phyloP scores from a whole-genome alignment of 1,140 invertebrate genomes.

The Brachionus paranguensis region DNA sequence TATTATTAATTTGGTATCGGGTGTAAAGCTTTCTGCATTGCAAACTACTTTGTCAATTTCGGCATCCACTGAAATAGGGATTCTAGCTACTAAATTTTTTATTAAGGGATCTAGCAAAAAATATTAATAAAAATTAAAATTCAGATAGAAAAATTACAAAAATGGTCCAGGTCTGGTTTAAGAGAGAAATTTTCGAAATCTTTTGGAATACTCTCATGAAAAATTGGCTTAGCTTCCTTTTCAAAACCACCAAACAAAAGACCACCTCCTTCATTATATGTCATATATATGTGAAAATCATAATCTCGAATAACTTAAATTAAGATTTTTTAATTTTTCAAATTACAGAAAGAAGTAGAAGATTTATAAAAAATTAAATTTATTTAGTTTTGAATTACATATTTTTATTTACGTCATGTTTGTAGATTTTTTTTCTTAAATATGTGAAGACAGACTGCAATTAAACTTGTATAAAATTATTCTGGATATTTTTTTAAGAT shows the following conservation, averaged over 20 bases:
- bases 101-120: constrained; percentile 64
- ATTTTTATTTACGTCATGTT: too few species aligned
- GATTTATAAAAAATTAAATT: neutral
- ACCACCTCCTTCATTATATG: constrained; percentile 65
- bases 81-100: constrained; percentile 73
- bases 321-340: neutral
- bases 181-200: constrained; percentile 57
- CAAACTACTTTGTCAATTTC: constrained; percentile 72
- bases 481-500: too few species aligned
- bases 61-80: constrained; percentile 67
- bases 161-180: constrained; percentile 81
- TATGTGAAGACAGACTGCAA: too few species aligned
- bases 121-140: neutral
- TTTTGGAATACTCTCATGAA: constrained; percentile 64
- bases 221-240: constrained; percentile 73
- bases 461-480: too few species aligned
- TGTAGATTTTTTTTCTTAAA: too few species aligned
- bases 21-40: constrained; percentile 86
- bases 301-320: constrained; percentile 73
- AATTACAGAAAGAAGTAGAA: neutral
- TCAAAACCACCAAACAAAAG: constrained; percentile 78
- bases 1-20: constrained; percentile 63
- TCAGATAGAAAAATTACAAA: constrained; percentile 58
- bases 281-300: constrained; percentile 78
- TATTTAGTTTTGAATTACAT: too few species aligned